Percentiles rank a stretch among this genome's conserved stretches.
Evolutionary conservation across 2,113 vertebrate species (phyloP).

Genomic region (Caretta caretta): DNA sequence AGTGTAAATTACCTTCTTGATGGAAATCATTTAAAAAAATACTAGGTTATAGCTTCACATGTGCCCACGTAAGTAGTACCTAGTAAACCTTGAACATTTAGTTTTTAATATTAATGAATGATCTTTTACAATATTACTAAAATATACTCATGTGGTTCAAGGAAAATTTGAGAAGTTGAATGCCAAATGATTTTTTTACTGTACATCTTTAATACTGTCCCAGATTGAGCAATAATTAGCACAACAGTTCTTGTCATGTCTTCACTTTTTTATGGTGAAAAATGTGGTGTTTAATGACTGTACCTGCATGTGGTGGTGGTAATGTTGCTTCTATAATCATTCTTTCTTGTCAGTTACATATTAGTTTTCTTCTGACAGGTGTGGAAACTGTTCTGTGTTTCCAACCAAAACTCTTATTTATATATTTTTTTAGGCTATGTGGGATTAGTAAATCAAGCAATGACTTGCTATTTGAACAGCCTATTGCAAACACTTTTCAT

Average conservation of each 20-base stretch:
- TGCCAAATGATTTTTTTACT: not conserved
- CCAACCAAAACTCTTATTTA: slow-evolving; percentile 10
- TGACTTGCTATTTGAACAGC: slow-evolving; percentile 99
- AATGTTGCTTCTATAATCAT: not conserved
- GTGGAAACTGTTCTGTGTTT: not conserved
- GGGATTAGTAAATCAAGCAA: slow-evolving; percentile 98
- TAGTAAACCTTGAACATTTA: not conserved
- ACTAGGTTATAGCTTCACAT: not conserved
- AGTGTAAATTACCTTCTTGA: not conserved
- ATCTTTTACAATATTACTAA: not conserved
- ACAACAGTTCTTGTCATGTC: not conserved
- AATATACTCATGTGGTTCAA: not conserved
- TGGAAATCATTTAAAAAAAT: not conserved
- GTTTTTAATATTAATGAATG: not conserved
- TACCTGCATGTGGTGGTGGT: not conserved
- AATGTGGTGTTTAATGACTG: not conserved
- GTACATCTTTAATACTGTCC: not conserved
- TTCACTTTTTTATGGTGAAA: not conserved
- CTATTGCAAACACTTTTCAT: slow-evolving; percentile 98
- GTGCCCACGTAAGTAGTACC: not conserved
- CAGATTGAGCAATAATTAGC: too few species aligned
- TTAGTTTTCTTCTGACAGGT: not conserved
- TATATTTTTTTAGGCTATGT: slow-evolving; percentile 89
- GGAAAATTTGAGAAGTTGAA: not conserved
- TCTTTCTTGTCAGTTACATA: not conserved